These are phyloP conservation scores for Chelidonichthys spinosus DNA, from an alignment of 2,797 vertebrate species.

Conservation along the genomic window DNA sequence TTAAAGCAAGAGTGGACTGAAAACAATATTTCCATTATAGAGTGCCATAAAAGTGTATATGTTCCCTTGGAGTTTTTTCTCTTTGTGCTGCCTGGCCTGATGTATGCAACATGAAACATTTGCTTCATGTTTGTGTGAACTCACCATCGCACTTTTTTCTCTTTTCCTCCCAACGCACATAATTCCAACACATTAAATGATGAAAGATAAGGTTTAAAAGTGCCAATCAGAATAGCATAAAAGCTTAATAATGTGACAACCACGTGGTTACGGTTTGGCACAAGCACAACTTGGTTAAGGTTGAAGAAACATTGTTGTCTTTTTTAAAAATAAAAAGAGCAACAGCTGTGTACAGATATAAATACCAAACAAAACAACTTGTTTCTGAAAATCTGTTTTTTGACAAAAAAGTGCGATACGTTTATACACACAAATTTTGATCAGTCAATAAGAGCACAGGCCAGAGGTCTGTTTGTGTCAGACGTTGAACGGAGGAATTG, in stretches of 20 bases:
- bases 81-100: no score
- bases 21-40: neutral
- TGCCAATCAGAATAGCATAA: neutral
- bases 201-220: neutral
- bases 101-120: no score
- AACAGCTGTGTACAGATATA: no score
- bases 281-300: neutral
- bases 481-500: neutral
- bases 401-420: neutral
- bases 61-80: neutral
- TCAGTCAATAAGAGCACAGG: no score
- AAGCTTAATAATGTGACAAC: neutral
- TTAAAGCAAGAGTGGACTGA: slow-evolving; percentile 1
- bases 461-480: neutral
- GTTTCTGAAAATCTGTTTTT: neutral
- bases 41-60: neutral
- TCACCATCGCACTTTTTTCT: neutral
- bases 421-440: no score
- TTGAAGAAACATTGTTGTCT: neutral
- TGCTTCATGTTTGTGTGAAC: no score
- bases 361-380: no score
- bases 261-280: neutral
- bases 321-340: no score
- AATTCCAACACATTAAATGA: neutral
- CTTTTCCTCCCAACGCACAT: neutral